A percentile compares a stretch with the other conserved stretches of the same genome.
Evolutionary conservation across 2,113 vertebrate genomes (phyloP).

Genomic region (Leucosticte australis): DNA sequence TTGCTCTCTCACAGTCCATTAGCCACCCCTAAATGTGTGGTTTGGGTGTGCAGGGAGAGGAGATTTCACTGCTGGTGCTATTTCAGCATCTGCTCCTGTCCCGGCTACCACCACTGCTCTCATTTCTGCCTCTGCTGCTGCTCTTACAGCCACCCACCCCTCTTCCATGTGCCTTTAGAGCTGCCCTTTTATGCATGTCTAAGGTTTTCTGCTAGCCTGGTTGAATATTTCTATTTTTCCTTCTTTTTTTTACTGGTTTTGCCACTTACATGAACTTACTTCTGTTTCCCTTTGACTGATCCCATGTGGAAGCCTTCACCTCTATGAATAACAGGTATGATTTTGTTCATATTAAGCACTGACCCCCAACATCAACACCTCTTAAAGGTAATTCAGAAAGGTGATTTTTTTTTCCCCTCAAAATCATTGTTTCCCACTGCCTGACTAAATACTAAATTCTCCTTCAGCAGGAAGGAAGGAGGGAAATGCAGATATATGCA

Average conservation of each 20-base stretch:
- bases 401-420: not conserved
- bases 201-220: not conserved
- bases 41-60: not conserved
- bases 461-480: not conserved
- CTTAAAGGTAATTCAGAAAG: not conserved
- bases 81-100: not conserved
- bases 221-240: not conserved
- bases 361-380: not conserved
- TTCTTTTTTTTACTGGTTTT: not conserved
- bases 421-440: not conserved
- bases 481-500: not conserved
- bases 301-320: not conserved
- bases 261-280: not conserved
- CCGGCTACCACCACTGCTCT: not conserved
- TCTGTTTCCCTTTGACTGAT: not conserved
- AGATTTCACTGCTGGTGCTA: not conserved
- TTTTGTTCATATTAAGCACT: not conserved
- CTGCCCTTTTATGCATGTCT: not conserved
- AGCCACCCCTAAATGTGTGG: not conserved
- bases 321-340: not conserved
- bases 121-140: not conserved
- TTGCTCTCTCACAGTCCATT: conserved; percentile 9
- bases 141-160: not conserved
- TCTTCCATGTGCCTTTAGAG: not conserved
- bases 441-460: not conserved